phyloP scores from a whole-genome alignment of 2,888 invertebrate species.

The Sarcophaga variegata region DNA sequence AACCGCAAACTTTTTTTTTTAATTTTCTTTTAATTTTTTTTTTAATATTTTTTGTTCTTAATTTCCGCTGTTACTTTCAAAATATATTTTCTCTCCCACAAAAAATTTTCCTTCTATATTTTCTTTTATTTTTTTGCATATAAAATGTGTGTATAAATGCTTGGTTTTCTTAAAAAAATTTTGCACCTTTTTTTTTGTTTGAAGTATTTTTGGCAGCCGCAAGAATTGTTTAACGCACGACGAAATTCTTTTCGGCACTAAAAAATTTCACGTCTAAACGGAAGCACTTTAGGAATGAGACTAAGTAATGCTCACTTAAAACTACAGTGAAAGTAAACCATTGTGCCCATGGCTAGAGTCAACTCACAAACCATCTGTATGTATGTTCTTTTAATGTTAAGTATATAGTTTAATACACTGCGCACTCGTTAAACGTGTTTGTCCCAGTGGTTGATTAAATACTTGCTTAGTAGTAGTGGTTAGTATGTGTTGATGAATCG shows the following conservation, averaged over 20 bases:
- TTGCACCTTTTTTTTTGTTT: constrained; percentile 14
- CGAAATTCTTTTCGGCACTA: neutral
- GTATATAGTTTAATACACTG: neutral
- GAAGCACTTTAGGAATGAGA: constrained; percentile 59
- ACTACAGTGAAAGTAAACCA: constrained; percentile 28
- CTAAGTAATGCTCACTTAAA: constrained; percentile 49
- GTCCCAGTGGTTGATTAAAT: neutral
- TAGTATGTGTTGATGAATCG: too few relatives aligned
- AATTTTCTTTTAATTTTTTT: neutral
- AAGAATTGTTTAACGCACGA: constrained; percentile 4
- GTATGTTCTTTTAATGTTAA: constrained; percentile 13
- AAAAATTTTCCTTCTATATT: neutral
- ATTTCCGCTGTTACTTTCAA: neutral
- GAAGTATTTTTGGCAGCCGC: constrained; percentile 5
- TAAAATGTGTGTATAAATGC: neutral
- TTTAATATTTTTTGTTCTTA: neutral
- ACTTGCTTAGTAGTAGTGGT: too few relatives aligned
- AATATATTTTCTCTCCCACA: neutral
- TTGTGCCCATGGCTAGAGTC: constrained; percentile 19
- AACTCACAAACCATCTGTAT: neutral
- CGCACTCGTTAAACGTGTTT: constrained; percentile 1
- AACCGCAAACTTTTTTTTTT: neutral
- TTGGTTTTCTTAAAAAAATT: neutral
- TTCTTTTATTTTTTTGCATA: neutral
- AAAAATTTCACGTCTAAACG: constrained; percentile 28